Conservation (phyloP, 2,797 vertebrate species). For the Zenarchopterus dispar region DNA sequence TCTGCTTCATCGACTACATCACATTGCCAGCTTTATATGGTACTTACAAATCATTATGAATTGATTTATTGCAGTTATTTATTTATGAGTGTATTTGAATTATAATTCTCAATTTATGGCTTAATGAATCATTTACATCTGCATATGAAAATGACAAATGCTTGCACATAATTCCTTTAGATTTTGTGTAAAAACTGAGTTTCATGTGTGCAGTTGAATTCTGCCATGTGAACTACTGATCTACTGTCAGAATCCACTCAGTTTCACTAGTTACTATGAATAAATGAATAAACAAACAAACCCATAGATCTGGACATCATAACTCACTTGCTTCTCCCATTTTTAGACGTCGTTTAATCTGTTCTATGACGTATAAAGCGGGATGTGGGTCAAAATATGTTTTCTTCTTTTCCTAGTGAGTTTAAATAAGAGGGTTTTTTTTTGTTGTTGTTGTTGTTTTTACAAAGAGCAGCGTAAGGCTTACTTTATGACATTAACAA, state of each 20-base stretch:
- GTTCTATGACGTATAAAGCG: constrained; percentile 1
- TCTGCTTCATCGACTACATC: constrained; percentile 21
- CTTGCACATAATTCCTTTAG: constrained; percentile 36
- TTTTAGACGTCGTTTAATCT: constrained; percentile 2
- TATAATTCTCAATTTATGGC: constrained; percentile 5
- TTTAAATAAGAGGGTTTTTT: no score
- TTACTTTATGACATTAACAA: no score
- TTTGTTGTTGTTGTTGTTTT: no score
- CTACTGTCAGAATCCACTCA: constrained; percentile 32
- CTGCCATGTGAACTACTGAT: constrained; percentile 52
- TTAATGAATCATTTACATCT: constrained; percentile 49
- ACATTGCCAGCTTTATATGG: constrained; percentile 22
- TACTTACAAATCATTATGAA: no score
- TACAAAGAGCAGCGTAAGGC: no score
- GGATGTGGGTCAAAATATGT: not conserved
- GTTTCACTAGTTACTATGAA: constrained; percentile 54
- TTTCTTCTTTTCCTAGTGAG: not conserved
- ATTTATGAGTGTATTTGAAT: no score
- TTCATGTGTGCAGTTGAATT: constrained; percentile 44
- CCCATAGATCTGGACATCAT: no score
- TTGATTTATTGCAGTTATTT: no score
- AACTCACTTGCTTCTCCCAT: no score
- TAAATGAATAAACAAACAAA: constrained; percentile 22
- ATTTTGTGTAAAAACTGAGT: constrained; percentile 40
- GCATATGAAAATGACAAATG: constrained; percentile 31